These are phyloP conservation scores for Lasioglossum vierecki DNA, from an alignment of 2,888 invertebrate genomes.

Conservation along the genomic window DNA sequence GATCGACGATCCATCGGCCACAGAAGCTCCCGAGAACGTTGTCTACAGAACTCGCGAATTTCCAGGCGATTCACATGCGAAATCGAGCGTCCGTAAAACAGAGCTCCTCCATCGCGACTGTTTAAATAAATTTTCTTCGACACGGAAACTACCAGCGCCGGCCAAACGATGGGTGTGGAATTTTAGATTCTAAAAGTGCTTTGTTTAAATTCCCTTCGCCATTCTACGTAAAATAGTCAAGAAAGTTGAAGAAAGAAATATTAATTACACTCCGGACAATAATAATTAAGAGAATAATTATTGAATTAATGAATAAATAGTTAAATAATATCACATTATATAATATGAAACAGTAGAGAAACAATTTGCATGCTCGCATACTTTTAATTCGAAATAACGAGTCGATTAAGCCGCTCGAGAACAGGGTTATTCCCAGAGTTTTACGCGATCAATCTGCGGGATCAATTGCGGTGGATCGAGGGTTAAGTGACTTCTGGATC, in stretches of 20 bases:
- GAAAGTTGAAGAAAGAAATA: no score
- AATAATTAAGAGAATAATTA: no score
- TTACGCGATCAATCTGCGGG: background rate
- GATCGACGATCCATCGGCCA: background rate
- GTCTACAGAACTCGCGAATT: no score
- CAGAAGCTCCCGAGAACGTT: background rate
- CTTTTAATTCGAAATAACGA: background rate
- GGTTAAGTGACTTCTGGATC: constrained; percentile 1
- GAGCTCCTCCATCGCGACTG: no score
- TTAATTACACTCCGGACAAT: no score
- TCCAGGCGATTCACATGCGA: background rate
- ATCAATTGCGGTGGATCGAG: background rate
- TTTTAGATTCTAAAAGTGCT: no score
- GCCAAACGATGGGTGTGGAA: background rate
- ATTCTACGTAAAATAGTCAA: no score
- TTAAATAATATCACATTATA: no score
- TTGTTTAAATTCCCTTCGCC: no score
- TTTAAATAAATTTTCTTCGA: background rate
- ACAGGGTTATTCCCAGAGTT: background rate
- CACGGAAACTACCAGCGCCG: background rate
- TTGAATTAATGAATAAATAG: no score
- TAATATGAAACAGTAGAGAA: background rate
- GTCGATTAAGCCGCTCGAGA: background rate
- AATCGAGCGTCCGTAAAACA: background rate
- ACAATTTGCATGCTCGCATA: background rate